phyloP scores from a whole-genome alignment of 2,113 vertebrate species.

The Dipodomys stephensi region DNA sequence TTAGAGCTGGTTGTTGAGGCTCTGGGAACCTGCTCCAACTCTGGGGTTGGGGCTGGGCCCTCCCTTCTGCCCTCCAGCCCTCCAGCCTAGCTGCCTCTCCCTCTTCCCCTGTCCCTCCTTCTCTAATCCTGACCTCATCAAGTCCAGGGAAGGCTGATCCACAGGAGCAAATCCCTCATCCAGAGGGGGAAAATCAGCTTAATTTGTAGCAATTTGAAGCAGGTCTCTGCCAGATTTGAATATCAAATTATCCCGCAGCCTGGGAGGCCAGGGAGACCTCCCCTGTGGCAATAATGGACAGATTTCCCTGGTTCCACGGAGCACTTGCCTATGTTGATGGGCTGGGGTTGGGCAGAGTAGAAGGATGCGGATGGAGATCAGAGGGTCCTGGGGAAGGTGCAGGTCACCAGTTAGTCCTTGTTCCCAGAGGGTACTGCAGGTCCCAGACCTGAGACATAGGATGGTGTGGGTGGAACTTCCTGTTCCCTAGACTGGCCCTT shows the following conservation, averaged over 20 bases:
- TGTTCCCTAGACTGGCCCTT: background rate
- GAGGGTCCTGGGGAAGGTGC: background rate
- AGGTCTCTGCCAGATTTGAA: constrained; percentile 90
- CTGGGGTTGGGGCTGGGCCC: background rate
- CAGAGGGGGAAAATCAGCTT: constrained; percentile 91
- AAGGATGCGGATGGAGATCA: too few species aligned
- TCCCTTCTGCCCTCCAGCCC: background rate
- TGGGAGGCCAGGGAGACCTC: constrained; percentile 74
- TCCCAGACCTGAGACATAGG: background rate
- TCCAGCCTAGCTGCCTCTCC: background rate
- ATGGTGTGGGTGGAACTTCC: background rate
- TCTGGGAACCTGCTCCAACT: background rate
- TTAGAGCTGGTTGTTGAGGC: background rate
- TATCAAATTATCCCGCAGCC: constrained; percentile 89
- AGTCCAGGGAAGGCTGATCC: constrained; percentile 89
- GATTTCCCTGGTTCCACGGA: constrained; percentile 58
- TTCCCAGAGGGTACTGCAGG: background rate
- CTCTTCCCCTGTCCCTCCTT: constrained; percentile 81
- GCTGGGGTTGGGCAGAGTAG: background rate
- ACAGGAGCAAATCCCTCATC: constrained; percentile 91
- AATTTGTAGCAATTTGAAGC: constrained; percentile 92
- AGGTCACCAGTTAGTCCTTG: background rate
- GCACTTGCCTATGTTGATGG: constrained; percentile 66
- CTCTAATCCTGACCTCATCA: constrained; percentile 92
- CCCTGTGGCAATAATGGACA: constrained; percentile 81